Conservation (phyloP, 2,888 invertebrate genomes). For the Melanostoma mellinum region DNA sequence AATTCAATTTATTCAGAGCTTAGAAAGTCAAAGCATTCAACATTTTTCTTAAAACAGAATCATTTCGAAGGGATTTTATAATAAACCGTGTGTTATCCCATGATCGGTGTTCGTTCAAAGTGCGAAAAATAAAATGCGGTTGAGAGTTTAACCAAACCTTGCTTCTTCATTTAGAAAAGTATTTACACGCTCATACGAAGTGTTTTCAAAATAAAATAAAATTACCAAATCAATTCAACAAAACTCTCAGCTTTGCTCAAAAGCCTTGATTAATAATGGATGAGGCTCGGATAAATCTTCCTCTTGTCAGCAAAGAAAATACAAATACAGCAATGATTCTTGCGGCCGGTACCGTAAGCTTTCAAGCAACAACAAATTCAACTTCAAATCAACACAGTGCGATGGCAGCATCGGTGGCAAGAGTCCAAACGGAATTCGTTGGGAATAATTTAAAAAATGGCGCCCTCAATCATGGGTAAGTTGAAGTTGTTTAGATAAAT, state of each 20-base stretch:
- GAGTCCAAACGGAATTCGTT: constrained; percentile 75
- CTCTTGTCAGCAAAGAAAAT: constrained; percentile 76
- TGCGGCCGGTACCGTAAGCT: constrained; percentile 74
- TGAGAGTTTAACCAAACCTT: too few relatives aligned
- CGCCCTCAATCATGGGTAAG: constrained; percentile 76
- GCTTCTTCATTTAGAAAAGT: too few relatives aligned
- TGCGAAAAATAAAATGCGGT: too few relatives aligned
- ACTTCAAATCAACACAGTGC: constrained; percentile 63
- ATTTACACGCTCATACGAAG: too few relatives aligned
- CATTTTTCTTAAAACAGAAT: too few relatives aligned
- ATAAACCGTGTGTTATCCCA: too few relatives aligned
- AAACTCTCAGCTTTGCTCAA: constrained; percentile 28
- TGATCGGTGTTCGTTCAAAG: too few relatives aligned
- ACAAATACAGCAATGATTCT: constrained; percentile 76
- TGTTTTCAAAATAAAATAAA: not conserved
- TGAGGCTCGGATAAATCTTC: constrained; percentile 77
- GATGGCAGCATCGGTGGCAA: constrained; percentile 58
- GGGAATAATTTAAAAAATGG: constrained; percentile 78
- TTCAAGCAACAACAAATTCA: constrained; percentile 55
- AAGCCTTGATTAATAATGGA: constrained; percentile 74
- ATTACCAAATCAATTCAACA: not conserved
- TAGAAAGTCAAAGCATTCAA: too few relatives aligned
- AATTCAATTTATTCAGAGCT: too few relatives aligned
- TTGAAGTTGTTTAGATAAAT: constrained; percentile 30
- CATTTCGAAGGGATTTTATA: too few relatives aligned